These are phyloP conservation scores for Brachyptera risi DNA, from an alignment of 2,888 invertebrate genomes.

Conservation along the genomic window DNA sequence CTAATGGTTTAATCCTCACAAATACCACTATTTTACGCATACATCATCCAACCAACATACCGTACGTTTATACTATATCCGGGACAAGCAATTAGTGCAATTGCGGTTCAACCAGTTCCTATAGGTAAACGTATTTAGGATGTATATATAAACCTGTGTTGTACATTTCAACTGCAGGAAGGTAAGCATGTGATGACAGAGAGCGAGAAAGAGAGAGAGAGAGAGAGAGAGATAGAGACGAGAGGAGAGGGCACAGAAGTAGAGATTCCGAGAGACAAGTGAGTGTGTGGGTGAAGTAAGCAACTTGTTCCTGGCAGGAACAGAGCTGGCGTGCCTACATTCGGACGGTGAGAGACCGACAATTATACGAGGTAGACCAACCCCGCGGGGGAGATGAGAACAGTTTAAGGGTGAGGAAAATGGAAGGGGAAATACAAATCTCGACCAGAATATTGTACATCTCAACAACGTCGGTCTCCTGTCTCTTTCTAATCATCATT, in stretches of 20 bases:
- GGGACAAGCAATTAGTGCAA: background rate
- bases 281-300: conserved; percentile 5
- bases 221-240: too few relatives aligned
- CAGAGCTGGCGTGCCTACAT: background rate
- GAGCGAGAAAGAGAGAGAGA: too few relatives aligned
- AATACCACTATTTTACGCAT: too few relatives aligned
- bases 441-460: background rate
- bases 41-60: too few relatives aligned
- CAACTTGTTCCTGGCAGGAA: conserved; percentile 2
- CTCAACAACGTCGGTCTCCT: background rate
- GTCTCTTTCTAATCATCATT: background rate
- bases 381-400: conserved; percentile 6
- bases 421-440: background rate
- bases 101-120: too few relatives aligned
- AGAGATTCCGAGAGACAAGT: background rate
- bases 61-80: too few relatives aligned
- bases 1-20: too few relatives aligned
- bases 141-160: background rate
- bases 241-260: background rate
- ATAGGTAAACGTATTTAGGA: too few relatives aligned
- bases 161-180: conserved; percentile 17
- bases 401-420: background rate
- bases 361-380: background rate
- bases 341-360: conserved; percentile 6
- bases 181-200: too few relatives aligned